phyloP scores from a whole-genome alignment of 2,113 vertebrate species.

The Prietella phreatophila region DNA sequence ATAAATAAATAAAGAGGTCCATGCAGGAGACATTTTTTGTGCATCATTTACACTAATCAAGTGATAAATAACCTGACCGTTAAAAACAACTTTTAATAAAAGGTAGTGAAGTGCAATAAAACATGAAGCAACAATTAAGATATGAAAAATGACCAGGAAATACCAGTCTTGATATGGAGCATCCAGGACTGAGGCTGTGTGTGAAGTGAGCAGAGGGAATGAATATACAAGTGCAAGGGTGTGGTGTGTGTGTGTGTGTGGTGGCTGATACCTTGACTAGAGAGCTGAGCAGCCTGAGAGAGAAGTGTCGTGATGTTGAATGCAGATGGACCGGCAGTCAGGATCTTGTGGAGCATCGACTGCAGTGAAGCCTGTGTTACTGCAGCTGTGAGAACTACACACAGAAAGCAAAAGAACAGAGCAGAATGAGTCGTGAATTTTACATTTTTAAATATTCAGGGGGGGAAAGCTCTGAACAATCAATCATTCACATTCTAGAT shows the following conservation, averaged over 20 bases:
- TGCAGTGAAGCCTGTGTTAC: constrained; percentile 98
- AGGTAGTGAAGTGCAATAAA: not conserved
- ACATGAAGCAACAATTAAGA: not conserved
- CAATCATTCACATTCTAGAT: not conserved
- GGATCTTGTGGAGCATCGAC: constrained; percentile 98
- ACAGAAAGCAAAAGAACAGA: constrained; percentile 15
- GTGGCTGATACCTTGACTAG: constrained; percentile 84
- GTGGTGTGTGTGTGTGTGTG: not conserved
- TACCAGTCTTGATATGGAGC: not conserved
- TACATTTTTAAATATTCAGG: not conserved
- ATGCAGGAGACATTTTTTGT: not conserved
- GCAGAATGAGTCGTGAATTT: constrained; percentile 4
- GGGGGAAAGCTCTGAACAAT: not conserved
- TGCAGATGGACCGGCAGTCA: constrained; percentile 96
- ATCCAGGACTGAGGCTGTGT: too few species aligned
- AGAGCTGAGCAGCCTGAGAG: constrained; percentile 96
- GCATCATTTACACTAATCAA: not conserved
- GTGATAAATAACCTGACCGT: not conserved
- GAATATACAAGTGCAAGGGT: not conserved
- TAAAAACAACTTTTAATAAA: not conserved
- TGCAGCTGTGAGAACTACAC: constrained; percentile 93
- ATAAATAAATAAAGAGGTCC: not conserved
- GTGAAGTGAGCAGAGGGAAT: not conserved
- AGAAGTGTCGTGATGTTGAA: constrained; percentile 98
- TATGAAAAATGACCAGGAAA: not conserved